phyloP scores from a whole-genome alignment of 1,140 invertebrate species.

The Caerostris darwini region DNA sequence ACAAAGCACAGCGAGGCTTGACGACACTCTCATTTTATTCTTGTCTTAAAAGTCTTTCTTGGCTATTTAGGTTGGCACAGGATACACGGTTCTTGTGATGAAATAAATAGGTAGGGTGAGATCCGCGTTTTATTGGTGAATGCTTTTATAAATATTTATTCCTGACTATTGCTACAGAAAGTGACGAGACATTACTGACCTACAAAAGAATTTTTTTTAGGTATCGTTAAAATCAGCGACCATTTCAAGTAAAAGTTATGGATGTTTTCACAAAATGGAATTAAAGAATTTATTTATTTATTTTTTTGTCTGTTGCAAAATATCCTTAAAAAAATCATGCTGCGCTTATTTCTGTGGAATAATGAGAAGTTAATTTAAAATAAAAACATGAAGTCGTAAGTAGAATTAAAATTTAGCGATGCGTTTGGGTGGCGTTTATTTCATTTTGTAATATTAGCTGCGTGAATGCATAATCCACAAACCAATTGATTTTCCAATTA shows the following conservation, averaged over 20 bases:
- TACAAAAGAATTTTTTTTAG: not conserved
- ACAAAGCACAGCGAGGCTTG: constrained; percentile 62
- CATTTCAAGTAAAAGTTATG: not conserved
- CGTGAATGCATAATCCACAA: no score
- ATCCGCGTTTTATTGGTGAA: not conserved
- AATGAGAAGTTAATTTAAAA: no score
- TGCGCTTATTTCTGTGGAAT: not conserved
- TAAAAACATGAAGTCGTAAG: no score
- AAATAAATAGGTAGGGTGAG: not conserved
- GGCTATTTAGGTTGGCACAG: constrained; percentile 10
- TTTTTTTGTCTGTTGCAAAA: not conserved
- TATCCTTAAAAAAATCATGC: not conserved
- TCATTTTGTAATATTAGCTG: no score
- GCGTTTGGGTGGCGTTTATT: no score
- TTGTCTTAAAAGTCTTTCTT: not conserved
- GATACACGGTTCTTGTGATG: not conserved
- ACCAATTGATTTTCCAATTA: no score
- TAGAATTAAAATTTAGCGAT: no score
- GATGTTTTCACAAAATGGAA: not conserved
- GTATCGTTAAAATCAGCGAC: not conserved
- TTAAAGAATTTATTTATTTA: not conserved
- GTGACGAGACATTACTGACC: constrained; percentile 27
- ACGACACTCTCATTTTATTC: not conserved
- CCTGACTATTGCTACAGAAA: not conserved
- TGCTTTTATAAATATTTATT: not conserved